These are phyloP conservation scores for Ditylenchus dipsaci DNA, from an alignment of 1,140 invertebrate species.

Conservation along the genomic window DNA sequence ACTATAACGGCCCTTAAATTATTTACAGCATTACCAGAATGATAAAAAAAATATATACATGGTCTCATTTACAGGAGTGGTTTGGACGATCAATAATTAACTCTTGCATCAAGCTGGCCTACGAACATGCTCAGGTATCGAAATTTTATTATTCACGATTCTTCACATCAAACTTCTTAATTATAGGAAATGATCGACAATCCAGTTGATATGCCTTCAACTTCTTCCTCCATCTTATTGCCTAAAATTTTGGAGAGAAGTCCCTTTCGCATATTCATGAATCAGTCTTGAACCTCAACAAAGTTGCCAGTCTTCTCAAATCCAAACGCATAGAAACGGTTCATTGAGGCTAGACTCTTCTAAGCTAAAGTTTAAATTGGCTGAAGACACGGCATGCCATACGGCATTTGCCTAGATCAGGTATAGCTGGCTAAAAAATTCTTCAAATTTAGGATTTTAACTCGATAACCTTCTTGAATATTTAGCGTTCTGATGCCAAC, in stretches of 20 bases:
- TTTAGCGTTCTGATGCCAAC: conserved; percentile 77
- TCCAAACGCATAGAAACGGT: not conserved
- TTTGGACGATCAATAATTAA: conserved; percentile 88
- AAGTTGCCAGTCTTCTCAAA: not conserved
- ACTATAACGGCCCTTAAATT: no score
- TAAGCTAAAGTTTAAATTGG: conserved; percentile 1
- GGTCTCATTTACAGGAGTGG: conserved; percentile 62
- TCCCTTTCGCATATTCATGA: not conserved
- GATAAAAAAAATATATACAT: no score
- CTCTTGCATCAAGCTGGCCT: conserved; percentile 61
- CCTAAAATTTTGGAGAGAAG: not conserved
- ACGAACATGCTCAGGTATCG: conserved; percentile 51
- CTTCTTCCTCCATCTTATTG: not conserved
- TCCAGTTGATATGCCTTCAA: not conserved
- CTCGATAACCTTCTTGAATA: not conserved
- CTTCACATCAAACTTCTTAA: no score
- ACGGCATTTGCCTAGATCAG: not conserved
- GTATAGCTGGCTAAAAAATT: not conserved
- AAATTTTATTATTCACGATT: no score
- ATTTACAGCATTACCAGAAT: no score
- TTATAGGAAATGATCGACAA: not conserved
- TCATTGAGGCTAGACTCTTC: not conserved
- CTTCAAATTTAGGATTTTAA: not conserved
- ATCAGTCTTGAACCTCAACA: not conserved
- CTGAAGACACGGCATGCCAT: conserved; percentile 8